Base-by-base conservation (phyloP, 2,888 invertebrate genomes). In the Eumerus sabulonum region DNA sequence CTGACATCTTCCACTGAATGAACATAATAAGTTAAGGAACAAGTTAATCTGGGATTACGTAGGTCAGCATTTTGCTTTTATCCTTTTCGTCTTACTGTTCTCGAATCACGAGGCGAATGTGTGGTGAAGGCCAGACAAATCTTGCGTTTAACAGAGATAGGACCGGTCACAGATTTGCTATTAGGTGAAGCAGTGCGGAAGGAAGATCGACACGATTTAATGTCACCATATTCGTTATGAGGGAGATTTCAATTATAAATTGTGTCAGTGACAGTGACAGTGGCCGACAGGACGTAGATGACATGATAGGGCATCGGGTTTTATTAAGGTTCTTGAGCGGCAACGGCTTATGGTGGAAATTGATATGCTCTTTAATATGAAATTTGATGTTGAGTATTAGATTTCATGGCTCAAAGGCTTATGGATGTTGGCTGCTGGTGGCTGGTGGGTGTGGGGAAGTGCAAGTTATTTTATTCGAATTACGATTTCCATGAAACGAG, bases 21-120 rank as follows among this genome's bases (percentile, higher is more conserved):
- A 67, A 63, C 57, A 47, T 62, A 64, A 68, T 54, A 63, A 63
- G 59, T 76, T 57, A 63, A 70, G 64, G 63, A 64, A 70, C 70
- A 76, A 76, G 70, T 76, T 70, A 76, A 70, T 59, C 70, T 63
- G 36, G 53, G 70, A 76, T 76, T 74, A 74, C 36, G 45, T 57
- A 68, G 74, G 74, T 76, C 70, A 70, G 70, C 62, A 19, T 68
- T 68, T 62, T 51, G 53, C 53, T 57, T 59, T 59, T 48, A 59
- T 64, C 70, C 70, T 70, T 70, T 59, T 40, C 50, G 27, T 38
- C 36, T 19, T 59, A n/a, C 57, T 1, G 16, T 9, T 17, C 53
- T 17, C 11, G 12, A 14, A 19, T 27, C 7, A 27, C 27, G 27
- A 27, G 27, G 27, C 2, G 13, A 13, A 40, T 36, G 38, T 38